These are phyloP conservation scores for Drosophila quadrilineata DNA, from an alignment of 1,140 invertebrate genomes.

Conservation along the genomic window DNA sequence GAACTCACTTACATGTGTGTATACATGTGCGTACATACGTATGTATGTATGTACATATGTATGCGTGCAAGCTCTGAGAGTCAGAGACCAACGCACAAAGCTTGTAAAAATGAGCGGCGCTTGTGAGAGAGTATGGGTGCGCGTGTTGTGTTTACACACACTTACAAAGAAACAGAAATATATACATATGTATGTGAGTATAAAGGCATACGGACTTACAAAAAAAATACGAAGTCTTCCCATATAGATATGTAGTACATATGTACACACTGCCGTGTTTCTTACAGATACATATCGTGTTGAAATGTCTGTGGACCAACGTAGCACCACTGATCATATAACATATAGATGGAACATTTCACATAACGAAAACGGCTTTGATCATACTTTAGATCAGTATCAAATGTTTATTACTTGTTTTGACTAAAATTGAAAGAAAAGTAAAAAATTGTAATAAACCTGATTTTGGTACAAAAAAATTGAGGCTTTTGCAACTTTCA, in stretches of 20 bases:
- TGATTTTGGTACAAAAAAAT: too few species aligned
- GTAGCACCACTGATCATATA: constrained; percentile 8
- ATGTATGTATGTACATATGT: background rate
- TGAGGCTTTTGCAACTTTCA: too few species aligned
- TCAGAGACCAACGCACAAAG: constrained; percentile 60
- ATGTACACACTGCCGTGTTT: constrained; percentile 26
- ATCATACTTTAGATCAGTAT: too few species aligned
- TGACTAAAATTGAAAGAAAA: too few species aligned
- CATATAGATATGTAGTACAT: background rate
- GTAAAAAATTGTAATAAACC: too few species aligned
- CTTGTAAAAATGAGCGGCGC: constrained; percentile 54
- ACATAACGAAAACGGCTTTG: too few species aligned
- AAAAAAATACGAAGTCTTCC: constrained; percentile 1
- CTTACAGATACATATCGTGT: constrained; percentile 47
- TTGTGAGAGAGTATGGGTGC: constrained; percentile 1
- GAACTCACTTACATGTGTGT: constrained; percentile 17
- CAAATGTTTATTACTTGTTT: too few species aligned
- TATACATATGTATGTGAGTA: background rate
- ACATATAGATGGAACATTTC: background rate
- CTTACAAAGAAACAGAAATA: constrained; percentile 7
- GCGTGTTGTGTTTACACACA: constrained; percentile 31
- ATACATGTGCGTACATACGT: constrained; percentile 15
- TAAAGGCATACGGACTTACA: constrained; percentile 26
- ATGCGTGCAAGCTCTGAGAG: constrained; percentile 9
- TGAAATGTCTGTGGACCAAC: constrained; percentile 20